These are phyloP conservation scores for Notarius quadriscutis DNA, from an alignment of 2,113 vertebrate genomes.

Conservation along the genomic window DNA sequence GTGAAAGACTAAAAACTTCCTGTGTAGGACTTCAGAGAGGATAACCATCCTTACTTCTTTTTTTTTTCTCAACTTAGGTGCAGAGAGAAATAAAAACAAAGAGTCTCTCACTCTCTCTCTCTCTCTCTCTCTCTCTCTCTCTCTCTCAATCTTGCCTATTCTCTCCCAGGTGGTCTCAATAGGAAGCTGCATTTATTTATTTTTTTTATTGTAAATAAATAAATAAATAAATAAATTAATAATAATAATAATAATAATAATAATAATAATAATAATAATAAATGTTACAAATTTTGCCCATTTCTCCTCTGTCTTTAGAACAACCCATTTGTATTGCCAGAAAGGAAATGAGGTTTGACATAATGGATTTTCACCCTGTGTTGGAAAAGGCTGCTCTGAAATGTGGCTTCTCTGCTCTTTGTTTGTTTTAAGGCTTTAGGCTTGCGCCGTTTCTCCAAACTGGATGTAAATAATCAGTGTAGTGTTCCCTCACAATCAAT, in stretches of 20 bases:
- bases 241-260: slow-evolving; percentile 50
- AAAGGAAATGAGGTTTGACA: slow-evolving; percentile 79
- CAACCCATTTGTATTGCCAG: slow-evolving; percentile 70
- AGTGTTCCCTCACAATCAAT: slow-evolving; percentile 33
- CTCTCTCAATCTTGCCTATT: slow-evolving; percentile 40
- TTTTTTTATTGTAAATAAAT: slow-evolving; percentile 32
- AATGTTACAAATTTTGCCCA: slow-evolving; percentile 60
- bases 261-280: not conserved
- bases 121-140: slow-evolving; percentile 34
- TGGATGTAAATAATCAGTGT: slow-evolving; percentile 59
- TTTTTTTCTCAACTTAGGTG: slow-evolving; percentile 34
- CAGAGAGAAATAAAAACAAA: slow-evolving; percentile 48
- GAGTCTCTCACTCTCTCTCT: slow-evolving; percentile 34
- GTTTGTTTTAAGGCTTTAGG: slow-evolving; percentile 61
- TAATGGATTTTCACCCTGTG: slow-evolving; percentile 76
- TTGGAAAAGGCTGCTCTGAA: slow-evolving; percentile 60
- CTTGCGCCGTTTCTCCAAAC: slow-evolving; percentile 57
- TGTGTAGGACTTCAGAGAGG: slow-evolving; percentile 2
- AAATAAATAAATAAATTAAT: no score
- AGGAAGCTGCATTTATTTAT: slow-evolving; percentile 65
- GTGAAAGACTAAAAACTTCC: slow-evolving; percentile 8
- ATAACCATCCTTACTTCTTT: slow-evolving; percentile 31
- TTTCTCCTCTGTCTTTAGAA: slow-evolving; percentile 69
- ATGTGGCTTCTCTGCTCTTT: slow-evolving; percentile 57
- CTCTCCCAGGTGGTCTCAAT: slow-evolving; percentile 52